phyloP scores from a whole-genome alignment of 2,113 vertebrate genomes.

The Egretta garzetta region DNA sequence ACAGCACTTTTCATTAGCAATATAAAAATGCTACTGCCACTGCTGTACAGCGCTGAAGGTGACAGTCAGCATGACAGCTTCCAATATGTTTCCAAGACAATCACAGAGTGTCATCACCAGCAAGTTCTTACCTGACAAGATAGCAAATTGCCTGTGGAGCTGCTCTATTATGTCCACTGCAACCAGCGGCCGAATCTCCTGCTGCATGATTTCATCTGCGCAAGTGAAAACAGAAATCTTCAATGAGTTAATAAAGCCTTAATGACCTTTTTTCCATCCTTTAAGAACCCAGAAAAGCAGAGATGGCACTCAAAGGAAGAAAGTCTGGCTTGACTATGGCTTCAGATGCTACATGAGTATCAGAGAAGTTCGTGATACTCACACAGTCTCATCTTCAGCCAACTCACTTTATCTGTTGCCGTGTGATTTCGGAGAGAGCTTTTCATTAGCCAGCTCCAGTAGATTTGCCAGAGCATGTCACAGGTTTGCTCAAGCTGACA shows the following conservation, averaged over 20 bases:
- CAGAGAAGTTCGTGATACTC: neutral
- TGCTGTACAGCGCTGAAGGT: neutral
- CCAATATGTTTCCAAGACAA: neutral
- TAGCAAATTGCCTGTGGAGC: conserved; percentile 92
- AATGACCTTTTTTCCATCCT: neutral
- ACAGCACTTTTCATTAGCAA: neutral
- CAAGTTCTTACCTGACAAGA: conserved; percentile 87
- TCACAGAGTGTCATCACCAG: neutral
- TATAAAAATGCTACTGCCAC: neutral
- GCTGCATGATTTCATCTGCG: conserved; percentile 98
- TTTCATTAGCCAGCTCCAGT: neutral
- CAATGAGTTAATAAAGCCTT: conserved; percentile 1
- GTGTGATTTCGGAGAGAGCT: neutral
- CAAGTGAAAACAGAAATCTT: conserved; percentile 39
- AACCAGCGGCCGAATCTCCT: conserved; percentile 92
- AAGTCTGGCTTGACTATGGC: neutral
- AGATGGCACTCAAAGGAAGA: neutral
- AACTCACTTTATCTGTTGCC: neutral
- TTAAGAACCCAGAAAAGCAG: neutral
- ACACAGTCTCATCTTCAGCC: neutral
- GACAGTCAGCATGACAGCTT: neutral
- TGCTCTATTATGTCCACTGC: conserved; percentile 95
- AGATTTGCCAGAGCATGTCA: neutral
- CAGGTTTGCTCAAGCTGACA: neutral
- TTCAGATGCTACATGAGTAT: neutral